Conservation (phyloP, 2,888 invertebrate species). For the Caenorhabditis sp. region DNA sequence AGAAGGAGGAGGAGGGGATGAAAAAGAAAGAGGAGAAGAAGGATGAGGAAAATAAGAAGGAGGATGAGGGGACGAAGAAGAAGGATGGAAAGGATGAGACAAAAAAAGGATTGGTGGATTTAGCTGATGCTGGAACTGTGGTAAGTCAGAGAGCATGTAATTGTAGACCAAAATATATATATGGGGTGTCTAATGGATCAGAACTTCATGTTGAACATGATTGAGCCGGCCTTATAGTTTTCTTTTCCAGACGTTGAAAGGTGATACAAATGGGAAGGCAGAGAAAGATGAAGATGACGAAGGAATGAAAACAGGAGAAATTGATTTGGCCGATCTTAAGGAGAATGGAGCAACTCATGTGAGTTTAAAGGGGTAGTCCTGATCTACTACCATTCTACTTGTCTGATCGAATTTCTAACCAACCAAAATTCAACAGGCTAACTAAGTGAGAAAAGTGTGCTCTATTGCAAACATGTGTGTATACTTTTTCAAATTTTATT, state of each 20-base stretch:
- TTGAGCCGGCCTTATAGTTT: neutral
- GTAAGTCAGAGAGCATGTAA: too few relatives aligned
- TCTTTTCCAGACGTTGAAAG: neutral
- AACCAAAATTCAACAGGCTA: too few relatives aligned
- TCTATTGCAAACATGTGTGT: too few relatives aligned
- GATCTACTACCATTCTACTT: too few relatives aligned
- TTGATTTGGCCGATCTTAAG: constrained; percentile 30
- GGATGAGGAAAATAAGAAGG: constrained; percentile 2
- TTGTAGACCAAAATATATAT: too few relatives aligned
- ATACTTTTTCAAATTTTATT: too few relatives aligned
- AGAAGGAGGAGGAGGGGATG: neutral
- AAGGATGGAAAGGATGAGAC: neutral
- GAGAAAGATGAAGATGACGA: neutral
- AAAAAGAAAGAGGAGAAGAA: constrained; percentile 5
- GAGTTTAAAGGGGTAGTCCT: neutral
- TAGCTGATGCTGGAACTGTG: neutral
- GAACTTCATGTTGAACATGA: too few relatives aligned
- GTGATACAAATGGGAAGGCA: neutral
- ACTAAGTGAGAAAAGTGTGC: too few relatives aligned
- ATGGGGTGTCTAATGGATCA: neutral
- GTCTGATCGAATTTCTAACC: too few relatives aligned
- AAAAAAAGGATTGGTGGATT: neutral
- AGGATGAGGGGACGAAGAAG: constrained; percentile 1
- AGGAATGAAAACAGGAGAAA: constrained; percentile 4
- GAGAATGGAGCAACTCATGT: constrained; percentile 13